Conservation (phyloP, 2,113 vertebrate genomes). For the Tinamus guttatus region DNA sequence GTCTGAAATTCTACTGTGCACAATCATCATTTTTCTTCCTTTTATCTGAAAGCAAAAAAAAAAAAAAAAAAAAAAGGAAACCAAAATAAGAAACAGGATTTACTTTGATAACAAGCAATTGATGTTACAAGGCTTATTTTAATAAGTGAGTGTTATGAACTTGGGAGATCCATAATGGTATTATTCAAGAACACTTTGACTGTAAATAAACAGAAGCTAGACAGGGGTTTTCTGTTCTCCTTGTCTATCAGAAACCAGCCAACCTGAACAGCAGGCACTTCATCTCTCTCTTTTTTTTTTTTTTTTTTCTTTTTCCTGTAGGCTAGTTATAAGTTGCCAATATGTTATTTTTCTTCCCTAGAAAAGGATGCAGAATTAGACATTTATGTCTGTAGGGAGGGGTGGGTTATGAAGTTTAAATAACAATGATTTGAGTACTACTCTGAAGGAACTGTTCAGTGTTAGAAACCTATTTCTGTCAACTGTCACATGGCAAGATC, state of each 20-base stretch:
- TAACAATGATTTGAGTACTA: neutral
- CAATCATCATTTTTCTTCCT: neutral
- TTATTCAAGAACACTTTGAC: neutral
- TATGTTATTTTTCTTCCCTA: neutral
- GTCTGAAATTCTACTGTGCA: neutral
- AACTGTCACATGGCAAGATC: accelerated
- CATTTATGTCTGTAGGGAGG: neutral
- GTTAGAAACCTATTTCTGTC: neutral
- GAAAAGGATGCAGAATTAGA: neutral
- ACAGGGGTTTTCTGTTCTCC: neutral
- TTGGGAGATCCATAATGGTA: neutral
- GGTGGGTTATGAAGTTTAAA: neutral
- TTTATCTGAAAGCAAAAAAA: neutral
- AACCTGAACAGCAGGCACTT: neutral
- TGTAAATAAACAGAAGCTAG: neutral
- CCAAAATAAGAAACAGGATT: neutral
- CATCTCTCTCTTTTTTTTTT: neutral
- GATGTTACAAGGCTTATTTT: neutral
- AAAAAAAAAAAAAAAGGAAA: neutral
- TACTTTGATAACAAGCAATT: neutral
- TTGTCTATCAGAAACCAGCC: neutral
- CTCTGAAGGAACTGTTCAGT: neutral
- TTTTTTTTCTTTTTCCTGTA: neutral
- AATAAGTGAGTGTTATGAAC: neutral
- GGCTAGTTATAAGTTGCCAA: neutral